Percentiles rank a stretch among this genome's conserved stretches.
These are phyloP conservation scores for Chiroxiphia lanceolata DNA, from an alignment of 2,797 vertebrate genomes.

Conservation along the genomic window DNA sequence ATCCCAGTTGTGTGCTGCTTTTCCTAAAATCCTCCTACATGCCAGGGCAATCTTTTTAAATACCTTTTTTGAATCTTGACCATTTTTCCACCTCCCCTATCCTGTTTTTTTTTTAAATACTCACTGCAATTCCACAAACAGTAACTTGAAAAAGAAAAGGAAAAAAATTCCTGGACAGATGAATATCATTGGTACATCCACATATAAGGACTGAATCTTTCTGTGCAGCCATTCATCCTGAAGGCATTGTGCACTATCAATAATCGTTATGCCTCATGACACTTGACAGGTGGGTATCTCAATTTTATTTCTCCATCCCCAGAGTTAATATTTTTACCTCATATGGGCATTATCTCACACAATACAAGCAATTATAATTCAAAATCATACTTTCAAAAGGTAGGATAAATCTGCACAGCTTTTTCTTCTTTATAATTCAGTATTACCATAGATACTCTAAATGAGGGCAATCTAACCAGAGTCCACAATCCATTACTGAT, in stretches of 20 bases:
- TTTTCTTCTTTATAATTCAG: not conserved
- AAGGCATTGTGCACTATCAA: not conserved
- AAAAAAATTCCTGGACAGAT: not conserved
- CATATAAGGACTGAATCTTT: rapidly evolving
- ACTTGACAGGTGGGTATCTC: not conserved
- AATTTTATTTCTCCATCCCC: not conserved
- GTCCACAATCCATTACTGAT: not conserved
- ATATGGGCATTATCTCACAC: not conserved
- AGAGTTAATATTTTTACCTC: not conserved
- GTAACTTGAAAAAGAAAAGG: not conserved
- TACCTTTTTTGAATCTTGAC: not conserved
- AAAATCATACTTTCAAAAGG: not conserved
- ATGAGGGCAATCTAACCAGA: not conserved
- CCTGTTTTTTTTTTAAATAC: not conserved
- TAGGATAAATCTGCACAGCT: not conserved
- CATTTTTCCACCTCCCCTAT: not conserved
- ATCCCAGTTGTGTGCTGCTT: not conserved
- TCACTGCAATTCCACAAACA: not conserved
- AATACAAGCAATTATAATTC: not conserved
- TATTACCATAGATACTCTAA: not conserved
- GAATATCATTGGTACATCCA: not conserved
- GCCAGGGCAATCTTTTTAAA: not conserved
- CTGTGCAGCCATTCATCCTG: not conserved
- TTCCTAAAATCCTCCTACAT: not conserved
- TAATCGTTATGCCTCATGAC: not conserved